phyloP scores from a whole-genome alignment of 2,113 vertebrate species.

The Campylomormyrus numenius region DNA sequence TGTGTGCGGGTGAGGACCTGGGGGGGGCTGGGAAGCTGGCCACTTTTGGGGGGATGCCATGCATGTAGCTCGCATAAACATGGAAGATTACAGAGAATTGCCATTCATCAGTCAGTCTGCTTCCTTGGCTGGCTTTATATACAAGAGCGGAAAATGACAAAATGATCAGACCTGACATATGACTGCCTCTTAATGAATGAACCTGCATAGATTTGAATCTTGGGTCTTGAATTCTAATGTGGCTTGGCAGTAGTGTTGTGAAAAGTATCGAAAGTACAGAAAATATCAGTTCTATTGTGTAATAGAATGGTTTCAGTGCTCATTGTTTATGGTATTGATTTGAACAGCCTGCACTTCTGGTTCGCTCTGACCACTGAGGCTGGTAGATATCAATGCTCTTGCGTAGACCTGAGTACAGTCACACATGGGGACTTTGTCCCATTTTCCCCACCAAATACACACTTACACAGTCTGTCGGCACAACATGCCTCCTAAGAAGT shows the following conservation, averaged over 20 bases:
- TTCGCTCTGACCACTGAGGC: neutral
- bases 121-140: neutral
- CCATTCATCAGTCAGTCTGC: neutral
- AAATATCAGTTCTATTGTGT: neutral
- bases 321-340: neutral
- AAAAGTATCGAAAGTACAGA: neutral
- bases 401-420: neutral
- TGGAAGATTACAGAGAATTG: neutral
- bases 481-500: neutral
- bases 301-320: neutral
- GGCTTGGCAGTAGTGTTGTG: neutral
- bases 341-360: neutral
- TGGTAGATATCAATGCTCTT: neutral
- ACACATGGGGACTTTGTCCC: neutral
- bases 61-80: neutral
- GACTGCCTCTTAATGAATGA: neutral
- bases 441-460: neutral
- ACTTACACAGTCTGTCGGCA: neutral
- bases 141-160: neutral
- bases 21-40: neutral
- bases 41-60: neutral
- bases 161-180: neutral
- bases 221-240: neutral
- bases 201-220: neutral
- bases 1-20: conserved; percentile 69